These are phyloP conservation scores for Aegotheles bennettii DNA, from an alignment of 2,113 vertebrate genomes.

Conservation along the genomic window DNA sequence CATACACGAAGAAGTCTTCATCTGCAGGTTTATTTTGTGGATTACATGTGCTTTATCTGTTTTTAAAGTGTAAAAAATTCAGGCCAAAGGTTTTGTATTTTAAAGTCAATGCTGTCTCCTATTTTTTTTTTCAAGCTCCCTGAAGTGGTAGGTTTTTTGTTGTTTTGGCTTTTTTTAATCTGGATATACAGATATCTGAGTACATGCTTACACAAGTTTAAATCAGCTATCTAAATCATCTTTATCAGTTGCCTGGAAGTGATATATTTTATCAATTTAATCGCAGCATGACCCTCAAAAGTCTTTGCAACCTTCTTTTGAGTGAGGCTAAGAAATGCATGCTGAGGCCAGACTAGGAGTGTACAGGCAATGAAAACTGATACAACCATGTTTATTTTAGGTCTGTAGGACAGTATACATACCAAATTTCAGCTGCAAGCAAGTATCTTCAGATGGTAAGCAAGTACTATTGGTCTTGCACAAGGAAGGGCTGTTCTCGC, in stretches of 20 bases:
- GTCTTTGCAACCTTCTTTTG: background rate
- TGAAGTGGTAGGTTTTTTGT: background rate
- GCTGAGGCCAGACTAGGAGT: background rate
- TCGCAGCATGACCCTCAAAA: background rate
- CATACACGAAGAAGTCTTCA: background rate
- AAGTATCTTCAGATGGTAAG: constrained; percentile 8
- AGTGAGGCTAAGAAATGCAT: background rate
- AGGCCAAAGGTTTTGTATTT: background rate
- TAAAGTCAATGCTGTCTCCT: background rate
- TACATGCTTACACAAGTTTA: background rate
- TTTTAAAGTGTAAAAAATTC: background rate
- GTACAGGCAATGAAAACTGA: background rate
- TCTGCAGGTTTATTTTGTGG: background rate
- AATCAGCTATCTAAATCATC: background rate
- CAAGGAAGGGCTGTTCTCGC: constrained; percentile 55
- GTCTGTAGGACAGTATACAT: background rate
- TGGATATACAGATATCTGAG: background rate
- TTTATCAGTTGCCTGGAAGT: background rate
- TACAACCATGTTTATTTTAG: background rate
- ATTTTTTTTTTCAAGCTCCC: background rate
- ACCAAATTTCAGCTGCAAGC: constrained; percentile 61
- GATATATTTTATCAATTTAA: background rate
- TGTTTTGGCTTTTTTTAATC: background rate
- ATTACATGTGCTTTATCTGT: background rate
- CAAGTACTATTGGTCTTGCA: constrained; percentile 63